phyloP scores from a whole-genome alignment of 1,140 invertebrate genomes.

The Druon quercuslanigerum region DNA sequence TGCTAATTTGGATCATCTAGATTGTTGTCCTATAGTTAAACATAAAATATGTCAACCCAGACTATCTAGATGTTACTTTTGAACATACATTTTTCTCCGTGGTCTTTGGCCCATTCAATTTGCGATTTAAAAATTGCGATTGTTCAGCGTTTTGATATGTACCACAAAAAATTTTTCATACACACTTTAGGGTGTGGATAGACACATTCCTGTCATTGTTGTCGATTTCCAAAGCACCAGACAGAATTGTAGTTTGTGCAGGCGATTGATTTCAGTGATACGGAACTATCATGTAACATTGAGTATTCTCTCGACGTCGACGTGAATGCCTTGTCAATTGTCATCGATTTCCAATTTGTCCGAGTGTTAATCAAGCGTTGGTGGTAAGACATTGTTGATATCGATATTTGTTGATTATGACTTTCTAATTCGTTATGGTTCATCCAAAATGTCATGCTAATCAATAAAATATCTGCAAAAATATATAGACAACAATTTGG shows the following conservation, averaged over 20 bases:
- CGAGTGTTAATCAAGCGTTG: background rate
- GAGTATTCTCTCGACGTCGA: constrained; percentile 6
- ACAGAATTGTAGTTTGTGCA: constrained; percentile 15
- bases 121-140: background rate
- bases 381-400: background rate
- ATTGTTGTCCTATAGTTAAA: too few relatives aligned
- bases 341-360: constrained; percentile 24
- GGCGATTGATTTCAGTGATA: constrained; percentile 24
- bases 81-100: too few relatives aligned
- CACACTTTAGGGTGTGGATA: background rate
- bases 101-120: too few relatives aligned
- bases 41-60: too few relatives aligned
- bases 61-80: too few relatives aligned
- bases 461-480: too few relatives aligned
- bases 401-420: too few relatives aligned
- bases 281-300: constrained; percentile 17
- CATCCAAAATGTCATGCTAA: too few relatives aligned
- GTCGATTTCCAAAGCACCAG: constrained; percentile 9
- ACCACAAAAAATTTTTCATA: background rate
- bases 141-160: background rate
- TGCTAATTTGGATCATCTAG: too few relatives aligned
- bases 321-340: constrained; percentile 14
- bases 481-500: too few relatives aligned
- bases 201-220: background rate
- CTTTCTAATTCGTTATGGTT: too few relatives aligned